These are phyloP conservation scores for Gymnoscelis rufifasciata DNA, from an alignment of 2,888 invertebrate species.

Conservation along the genomic window DNA sequence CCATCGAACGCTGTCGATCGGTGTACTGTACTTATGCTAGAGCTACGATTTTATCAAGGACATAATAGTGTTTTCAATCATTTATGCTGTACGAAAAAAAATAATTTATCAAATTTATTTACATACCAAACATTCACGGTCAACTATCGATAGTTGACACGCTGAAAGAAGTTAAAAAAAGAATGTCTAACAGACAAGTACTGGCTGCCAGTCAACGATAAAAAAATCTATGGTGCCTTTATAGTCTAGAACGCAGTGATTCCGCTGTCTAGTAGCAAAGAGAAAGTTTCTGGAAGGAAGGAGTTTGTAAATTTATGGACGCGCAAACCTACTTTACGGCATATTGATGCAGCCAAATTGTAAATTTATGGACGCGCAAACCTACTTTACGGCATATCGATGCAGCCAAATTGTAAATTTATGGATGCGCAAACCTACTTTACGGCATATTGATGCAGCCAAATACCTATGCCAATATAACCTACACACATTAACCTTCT, in stretches of 20 bases:
- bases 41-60: constrained; percentile 40
- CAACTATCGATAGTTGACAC: constrained; percentile 25
- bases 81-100: constrained; percentile 31
- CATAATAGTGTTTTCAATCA: constrained; percentile 36
- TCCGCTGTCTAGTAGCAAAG: not conserved
- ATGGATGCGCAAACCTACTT: too few relatives aligned
- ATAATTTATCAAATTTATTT: constrained; percentile 46
- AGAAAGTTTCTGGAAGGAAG: too few relatives aligned
- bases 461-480: too few relatives aligned
- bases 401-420: too few relatives aligned
- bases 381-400: too few relatives aligned
- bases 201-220: constrained; percentile 30
- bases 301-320: too few relatives aligned
- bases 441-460: too few relatives aligned
- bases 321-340: too few relatives aligned
- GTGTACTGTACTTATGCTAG: constrained; percentile 24
- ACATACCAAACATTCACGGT: constrained; percentile 49
- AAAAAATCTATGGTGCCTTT: not conserved
- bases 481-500: not conserved
- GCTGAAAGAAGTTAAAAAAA: constrained; percentile 51
- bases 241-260: not conserved
- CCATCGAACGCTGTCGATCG: constrained; percentile 45
- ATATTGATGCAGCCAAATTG: too few relatives aligned
- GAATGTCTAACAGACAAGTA: constrained; percentile 35
- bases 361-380: too few relatives aligned